Conservation (phyloP, 2,888 invertebrate species). For the Dryomyza anilis region DNA sequence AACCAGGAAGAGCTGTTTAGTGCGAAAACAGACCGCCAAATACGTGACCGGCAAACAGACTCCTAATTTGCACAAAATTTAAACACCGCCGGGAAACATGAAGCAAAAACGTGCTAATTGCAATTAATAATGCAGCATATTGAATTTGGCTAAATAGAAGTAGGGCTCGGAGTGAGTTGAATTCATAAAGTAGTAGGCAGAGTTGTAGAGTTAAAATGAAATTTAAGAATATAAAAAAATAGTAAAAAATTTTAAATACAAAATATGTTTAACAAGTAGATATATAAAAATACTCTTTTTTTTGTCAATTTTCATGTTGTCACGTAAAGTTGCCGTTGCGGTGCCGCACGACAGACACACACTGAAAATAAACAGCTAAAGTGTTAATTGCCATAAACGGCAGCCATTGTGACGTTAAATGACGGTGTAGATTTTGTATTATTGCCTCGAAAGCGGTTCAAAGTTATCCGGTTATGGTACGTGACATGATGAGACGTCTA, state of each 20-base stretch:
- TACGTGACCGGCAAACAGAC: conserved; percentile 31
- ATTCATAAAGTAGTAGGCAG: not conserved
- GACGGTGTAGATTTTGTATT: conserved; percentile 58
- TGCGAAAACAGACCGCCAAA: not conserved
- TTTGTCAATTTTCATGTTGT: not conserved
- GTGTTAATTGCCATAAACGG: conserved; percentile 63
- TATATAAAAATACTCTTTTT: not conserved
- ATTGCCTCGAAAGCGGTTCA: conserved; percentile 44
- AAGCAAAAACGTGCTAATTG: conserved; percentile 60
- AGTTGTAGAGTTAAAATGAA: no score
- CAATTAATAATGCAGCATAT: conserved; percentile 61
- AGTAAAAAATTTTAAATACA: no score
- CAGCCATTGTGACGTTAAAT: conserved; percentile 62
- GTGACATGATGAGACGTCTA: not conserved
- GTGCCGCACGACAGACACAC: not conserved
- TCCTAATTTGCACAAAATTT: not conserved
- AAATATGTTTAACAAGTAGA: no score
- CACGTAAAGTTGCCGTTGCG: not conserved
- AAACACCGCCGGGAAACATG: not conserved
- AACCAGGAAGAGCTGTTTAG: no score
- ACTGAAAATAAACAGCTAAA: conserved; percentile 58
- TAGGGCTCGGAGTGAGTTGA: not conserved
- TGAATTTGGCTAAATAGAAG: conserved; percentile 54
- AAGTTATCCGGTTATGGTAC: conserved; percentile 30
- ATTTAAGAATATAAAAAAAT: no score